phyloP scores from a whole-genome alignment of 2,797 vertebrate species.

The Pangasius krempfi region DNA sequence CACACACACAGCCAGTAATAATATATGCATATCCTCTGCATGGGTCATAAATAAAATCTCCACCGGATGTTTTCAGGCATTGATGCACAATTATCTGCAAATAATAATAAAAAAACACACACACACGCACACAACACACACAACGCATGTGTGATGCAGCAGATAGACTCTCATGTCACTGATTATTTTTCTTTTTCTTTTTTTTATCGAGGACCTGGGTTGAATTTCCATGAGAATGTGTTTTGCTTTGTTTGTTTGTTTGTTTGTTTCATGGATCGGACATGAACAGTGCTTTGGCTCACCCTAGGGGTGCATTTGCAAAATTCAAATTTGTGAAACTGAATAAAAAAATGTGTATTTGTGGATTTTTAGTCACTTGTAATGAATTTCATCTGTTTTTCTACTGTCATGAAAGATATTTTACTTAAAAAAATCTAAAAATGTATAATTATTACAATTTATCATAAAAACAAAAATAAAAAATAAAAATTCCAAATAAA shows the following conservation, averaged over 20 bases:
- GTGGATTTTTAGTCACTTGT: background rate
- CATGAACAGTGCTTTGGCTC: slow-evolving; percentile 8
- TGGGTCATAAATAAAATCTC: background rate
- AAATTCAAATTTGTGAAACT: background rate
- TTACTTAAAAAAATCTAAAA: background rate
- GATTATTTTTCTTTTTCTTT: background rate
- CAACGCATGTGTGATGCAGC: no score
- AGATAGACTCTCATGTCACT: no score
- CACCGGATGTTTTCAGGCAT: background rate
- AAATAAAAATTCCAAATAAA: background rate
- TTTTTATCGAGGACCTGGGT: background rate
- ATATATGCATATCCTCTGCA: background rate
- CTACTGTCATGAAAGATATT: background rate
- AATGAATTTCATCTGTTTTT: background rate
- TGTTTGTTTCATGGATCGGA: background rate
- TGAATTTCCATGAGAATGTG: background rate
- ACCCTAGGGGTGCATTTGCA: slow-evolving; percentile 13
- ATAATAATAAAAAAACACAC: background rate
- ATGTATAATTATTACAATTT: background rate
- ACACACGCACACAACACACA: no score
- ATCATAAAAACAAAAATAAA: background rate
- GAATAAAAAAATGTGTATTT: background rate
- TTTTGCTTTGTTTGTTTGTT: background rate
- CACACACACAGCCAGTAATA: background rate
- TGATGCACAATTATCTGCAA: background rate